These are phyloP conservation scores for Paramormyrops kingsleyae DNA, from an alignment of 2,113 vertebrate species.

Conservation along the genomic window DNA sequence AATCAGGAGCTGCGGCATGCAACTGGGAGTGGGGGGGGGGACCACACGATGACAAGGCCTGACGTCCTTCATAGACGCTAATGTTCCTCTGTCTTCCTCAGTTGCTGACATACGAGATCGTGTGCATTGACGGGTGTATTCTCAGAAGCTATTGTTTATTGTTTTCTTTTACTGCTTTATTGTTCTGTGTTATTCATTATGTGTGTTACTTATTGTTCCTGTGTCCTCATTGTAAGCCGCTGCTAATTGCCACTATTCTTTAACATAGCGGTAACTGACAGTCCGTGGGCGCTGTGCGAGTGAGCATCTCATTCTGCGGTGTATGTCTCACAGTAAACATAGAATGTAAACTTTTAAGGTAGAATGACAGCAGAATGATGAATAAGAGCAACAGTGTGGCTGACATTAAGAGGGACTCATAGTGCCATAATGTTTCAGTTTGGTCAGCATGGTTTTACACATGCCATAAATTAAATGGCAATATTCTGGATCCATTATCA, in stretches of 20 bases:
- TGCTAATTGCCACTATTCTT: neutral
- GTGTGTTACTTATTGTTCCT: neutral
- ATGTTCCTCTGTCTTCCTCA: neutral
- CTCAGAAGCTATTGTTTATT: neutral
- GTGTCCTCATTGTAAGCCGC: neutral
- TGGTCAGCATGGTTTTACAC: neutral
- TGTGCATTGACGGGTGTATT: neutral
- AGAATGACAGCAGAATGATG: neutral
- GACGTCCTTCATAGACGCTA: neutral
- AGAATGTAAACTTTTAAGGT: neutral
- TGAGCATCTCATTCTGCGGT: neutral
- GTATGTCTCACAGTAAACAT: neutral
- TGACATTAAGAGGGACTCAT: neutral
- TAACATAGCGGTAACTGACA: neutral
- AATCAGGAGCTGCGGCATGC: neutral
- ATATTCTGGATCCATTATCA: neutral
- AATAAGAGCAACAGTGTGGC: neutral
- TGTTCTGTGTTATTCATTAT: neutral
- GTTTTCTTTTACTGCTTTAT: neutral
- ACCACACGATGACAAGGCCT: neutral
- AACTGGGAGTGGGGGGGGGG: neutral
- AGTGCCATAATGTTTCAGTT: neutral
- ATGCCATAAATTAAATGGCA: neutral
- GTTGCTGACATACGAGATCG: neutral
- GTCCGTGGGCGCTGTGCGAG: neutral